Evolutionary conservation across 1,140 invertebrate species (phyloP), one percentile per base, ranked within the genome.

Genomic region (Wiebesia pumilae): DNA sequence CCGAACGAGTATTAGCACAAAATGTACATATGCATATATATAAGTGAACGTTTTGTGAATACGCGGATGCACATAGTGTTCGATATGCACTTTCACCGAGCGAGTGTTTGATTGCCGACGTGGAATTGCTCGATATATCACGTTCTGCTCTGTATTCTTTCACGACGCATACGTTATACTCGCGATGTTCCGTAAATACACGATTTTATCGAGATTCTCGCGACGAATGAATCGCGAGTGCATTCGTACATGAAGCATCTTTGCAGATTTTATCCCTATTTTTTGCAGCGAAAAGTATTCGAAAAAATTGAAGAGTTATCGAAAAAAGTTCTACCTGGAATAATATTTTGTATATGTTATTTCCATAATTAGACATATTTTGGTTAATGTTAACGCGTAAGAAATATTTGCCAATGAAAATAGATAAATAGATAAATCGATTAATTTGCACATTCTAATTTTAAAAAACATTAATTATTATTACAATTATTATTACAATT

Each of bases 31-130:
- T 27, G n/a, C 14, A 40, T 14, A 33, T 40, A 24, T 4, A 40
- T 6, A 78, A 12, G 19, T 51, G 21, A 16, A 12, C 9, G 21
- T 58, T 19, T 1, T 30, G 33, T 65, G 35, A 40, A 33, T 19
- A 67, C 47, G 69, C 51, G 24, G 14, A 1, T 73, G 14, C 47
- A 38, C 14, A 27, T 24, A 35, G 40, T 16, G 21, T 40, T 67
- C 21, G 16, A 47, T 33, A 58, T 73, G 81, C 69, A 83, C 81
- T 83, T 83, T 83, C 81, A 83, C 81, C 81, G 33, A 47, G 47
- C 19, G 24, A 51, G 47, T 83, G 81, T 75, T 83, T 83, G 81
- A 83, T 83, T 33, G 33, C 14, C 9, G 0, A 33, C 12, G 67
- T 24, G 47, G 30, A 83, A 81, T 81, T 38, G 33, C 27, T 54